phyloP scores from a whole-genome alignment of 2,888 invertebrate genomes.

The Apodemia duryi region DNA sequence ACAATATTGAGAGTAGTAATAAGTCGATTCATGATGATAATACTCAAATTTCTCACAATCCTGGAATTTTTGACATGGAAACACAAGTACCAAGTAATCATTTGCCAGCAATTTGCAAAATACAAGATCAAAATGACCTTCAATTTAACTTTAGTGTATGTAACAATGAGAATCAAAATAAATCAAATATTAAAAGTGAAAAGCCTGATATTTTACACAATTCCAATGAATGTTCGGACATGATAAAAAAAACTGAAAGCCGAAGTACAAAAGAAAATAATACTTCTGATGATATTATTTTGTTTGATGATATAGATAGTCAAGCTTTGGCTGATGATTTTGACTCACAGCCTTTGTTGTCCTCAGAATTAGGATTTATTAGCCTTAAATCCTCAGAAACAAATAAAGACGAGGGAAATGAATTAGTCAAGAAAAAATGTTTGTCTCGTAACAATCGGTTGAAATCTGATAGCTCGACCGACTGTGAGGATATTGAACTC shows the following conservation, averaged over 20 bases:
- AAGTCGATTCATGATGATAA: slow-evolving; percentile 49
- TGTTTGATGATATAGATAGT: slow-evolving; percentile 54
- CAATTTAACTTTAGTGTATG: slow-evolving; percentile 45
- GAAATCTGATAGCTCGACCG: slow-evolving; percentile 44
- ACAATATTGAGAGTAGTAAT: slow-evolving; percentile 16
- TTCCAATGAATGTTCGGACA: slow-evolving; percentile 19
- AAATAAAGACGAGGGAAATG: slow-evolving; percentile 20
- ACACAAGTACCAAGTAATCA: slow-evolving; percentile 38
- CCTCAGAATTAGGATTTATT: slow-evolving; percentile 35
- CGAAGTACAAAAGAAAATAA: slow-evolving; percentile 33
- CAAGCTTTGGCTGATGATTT: slow-evolving; percentile 43
- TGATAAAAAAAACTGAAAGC: slow-evolving; percentile 25
- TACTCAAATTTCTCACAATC: slow-evolving; percentile 36
- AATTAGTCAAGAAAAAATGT: slow-evolving; percentile 23
- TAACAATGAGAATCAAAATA: slow-evolving; percentile 47
- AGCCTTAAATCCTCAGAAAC: background rate
- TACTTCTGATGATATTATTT: slow-evolving; percentile 51
- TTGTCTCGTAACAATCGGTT: slow-evolving; percentile 28
- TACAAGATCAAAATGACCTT: slow-evolving; percentile 48
- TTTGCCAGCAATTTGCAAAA: slow-evolving; percentile 46
- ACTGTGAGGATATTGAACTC: slow-evolving; percentile 49
- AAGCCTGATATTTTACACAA: slow-evolving; percentile 9
- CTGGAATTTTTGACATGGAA: slow-evolving; percentile 30
- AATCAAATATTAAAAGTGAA: slow-evolving; percentile 34
- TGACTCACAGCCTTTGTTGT: slow-evolving; percentile 55